Evolutionary conservation across 2,888 invertebrate genomes (phyloP).

Genomic region (Eurytoma adleriae): DNA sequence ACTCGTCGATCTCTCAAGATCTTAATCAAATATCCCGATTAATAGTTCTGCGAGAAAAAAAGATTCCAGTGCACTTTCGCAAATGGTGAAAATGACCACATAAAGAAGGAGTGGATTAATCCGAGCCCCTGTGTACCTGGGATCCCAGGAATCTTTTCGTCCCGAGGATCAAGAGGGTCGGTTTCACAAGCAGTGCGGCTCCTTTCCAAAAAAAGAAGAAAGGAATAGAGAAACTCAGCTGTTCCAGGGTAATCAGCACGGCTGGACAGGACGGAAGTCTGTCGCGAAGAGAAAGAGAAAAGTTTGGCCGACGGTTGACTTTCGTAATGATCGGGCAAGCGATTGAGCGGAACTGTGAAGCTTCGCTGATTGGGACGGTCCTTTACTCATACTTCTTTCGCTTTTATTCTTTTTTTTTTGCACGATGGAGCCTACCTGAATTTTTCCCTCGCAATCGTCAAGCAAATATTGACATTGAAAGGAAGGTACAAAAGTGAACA

Average conservation of each 20-base stretch:
- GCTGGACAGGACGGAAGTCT: constrained; percentile 2
- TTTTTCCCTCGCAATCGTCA: too few relatives aligned
- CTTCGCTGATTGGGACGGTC: constrained; percentile 13
- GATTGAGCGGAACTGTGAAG: background rate
- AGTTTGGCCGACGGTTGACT: constrained; percentile 27
- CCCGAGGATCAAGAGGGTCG: background rate
- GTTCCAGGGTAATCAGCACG: constrained; percentile 11
- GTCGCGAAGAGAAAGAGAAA: background rate
- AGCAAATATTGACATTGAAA: too few relatives aligned
- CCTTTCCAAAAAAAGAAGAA: background rate
- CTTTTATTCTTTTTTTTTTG: background rate
- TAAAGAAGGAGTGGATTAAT: too few relatives aligned
- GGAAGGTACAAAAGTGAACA: too few relatives aligned
- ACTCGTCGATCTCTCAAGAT: too few relatives aligned
- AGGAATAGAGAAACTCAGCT: background rate
- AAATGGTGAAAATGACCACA: too few relatives aligned
- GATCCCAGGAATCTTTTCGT: too few relatives aligned
- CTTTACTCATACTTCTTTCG: background rate
- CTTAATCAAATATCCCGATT: too few relatives aligned
- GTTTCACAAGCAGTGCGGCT: background rate
- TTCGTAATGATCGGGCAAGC: constrained; percentile 30
- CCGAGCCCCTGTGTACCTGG: too few relatives aligned
- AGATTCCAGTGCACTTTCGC: too few relatives aligned
- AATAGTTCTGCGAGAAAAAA: too few relatives aligned
- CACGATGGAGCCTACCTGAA: too few relatives aligned